Evolutionary conservation across 2,797 vertebrate species (phyloP), one percentile per base, ranked within the genome.

Genomic region (Jordanella pulchra): DNA sequence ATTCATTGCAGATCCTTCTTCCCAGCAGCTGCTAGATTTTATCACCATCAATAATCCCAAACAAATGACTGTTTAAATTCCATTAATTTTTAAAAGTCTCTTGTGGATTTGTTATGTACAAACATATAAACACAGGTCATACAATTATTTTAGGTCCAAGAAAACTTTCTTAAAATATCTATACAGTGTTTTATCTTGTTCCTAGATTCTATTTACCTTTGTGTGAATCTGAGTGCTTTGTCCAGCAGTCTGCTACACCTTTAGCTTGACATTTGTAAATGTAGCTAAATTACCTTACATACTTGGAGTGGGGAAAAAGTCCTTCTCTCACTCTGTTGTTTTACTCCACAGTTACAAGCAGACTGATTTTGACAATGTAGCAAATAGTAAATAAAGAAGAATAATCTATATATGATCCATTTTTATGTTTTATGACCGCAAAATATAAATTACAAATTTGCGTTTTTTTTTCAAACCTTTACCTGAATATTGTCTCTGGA

Each of bases 251-350:
- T 39, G 35, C 35, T 39, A 39, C 35, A 80, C 73, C 80, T 75
- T 88, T 88, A 81, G 87, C 81, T 83, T 94, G 90, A 92, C 89
- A 91, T 93, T 93, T 93, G 81, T 86, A 77, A 87, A 88, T 86
- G 86, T 86, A 90, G 80, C 82, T 84, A 75, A 84, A 78, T 84
- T 80, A 79, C 73, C 14, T 84, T 71, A 69, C 65, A 39, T 76
- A 23, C 32, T 18, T 6, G 68, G 65, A 67, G 77, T 87, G 74
- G 81, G 83, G 84, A 70, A 75, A 83, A 89, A 93, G 90, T 91
- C 28, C 1, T 51, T 51, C 6, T 51, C 50, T 51, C 7, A 4
- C 44, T 23, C 83, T 78, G 75, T 72, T 76, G 64, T 45, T 72
- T 64, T 53, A 65, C 9, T 64, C 28, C 0, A 65, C 68, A 27